A percentile compares a stretch with the other conserved stretches of the same genome.
These are phyloP conservation scores for Steinernema khuongi DNA, from an alignment of 1,140 invertebrate species.

Conservation along the genomic window DNA sequence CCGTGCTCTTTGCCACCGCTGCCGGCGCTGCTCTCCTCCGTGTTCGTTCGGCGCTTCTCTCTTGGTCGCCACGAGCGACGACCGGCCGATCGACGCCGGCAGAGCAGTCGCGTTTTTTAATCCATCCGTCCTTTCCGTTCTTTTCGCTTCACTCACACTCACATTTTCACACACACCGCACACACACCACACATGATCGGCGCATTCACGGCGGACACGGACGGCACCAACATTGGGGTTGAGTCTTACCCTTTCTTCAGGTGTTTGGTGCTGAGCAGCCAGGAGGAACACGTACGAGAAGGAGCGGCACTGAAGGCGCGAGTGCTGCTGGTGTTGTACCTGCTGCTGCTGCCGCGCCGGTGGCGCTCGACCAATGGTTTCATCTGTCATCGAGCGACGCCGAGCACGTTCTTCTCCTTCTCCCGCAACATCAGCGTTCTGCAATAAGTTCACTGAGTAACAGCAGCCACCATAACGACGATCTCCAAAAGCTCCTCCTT, in stretches of 20 bases:
- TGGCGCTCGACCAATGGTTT: slow-evolving; percentile 3
- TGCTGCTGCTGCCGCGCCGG: not conserved
- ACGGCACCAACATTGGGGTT: not conserved
- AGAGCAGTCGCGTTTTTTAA: slow-evolving; percentile 13
- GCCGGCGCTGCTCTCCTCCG: not conserved
- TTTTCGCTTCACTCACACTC: slow-evolving; percentile 10
- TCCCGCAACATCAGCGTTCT: not conserved
- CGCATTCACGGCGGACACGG: no score
- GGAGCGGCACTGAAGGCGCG: not conserved
- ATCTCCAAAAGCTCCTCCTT: slow-evolving; percentile 14
- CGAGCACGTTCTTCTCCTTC: not conserved
- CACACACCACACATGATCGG: not conserved
- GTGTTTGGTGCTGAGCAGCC: not conserved
- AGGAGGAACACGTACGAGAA: not conserved
- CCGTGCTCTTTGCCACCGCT: not conserved
- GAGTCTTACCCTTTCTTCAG: not conserved
- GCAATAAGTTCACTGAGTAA: not conserved
- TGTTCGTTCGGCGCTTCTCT: not conserved
- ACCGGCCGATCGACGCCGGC: slow-evolving; percentile 1
- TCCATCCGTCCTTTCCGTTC: slow-evolving; percentile 9
- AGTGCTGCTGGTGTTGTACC: not conserved
- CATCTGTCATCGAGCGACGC: not conserved
- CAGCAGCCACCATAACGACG: slow-evolving; percentile 1
- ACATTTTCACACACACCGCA: not conserved
- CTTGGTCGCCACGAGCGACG: not conserved